Evolutionary conservation across 2,888 invertebrate species (phyloP), one percentile per base, ranked within the genome.

Genomic region (Plusia festucae): DNA sequence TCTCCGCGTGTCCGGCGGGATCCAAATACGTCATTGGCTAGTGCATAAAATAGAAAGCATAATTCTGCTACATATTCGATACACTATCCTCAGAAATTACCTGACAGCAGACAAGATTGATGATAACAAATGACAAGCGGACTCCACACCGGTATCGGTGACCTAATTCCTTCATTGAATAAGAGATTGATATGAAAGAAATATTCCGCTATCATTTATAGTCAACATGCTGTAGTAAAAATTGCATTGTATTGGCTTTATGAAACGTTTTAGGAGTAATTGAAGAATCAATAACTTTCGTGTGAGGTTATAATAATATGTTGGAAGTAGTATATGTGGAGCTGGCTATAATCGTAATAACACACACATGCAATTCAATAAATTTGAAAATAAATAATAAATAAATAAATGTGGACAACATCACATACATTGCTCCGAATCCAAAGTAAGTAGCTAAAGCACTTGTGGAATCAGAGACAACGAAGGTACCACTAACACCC

Each of bases 101-200:
- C 46, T 11, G 18, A 20, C 27, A 1, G 27, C 9, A 32, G 49
- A 61, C 52, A 52, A 56, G 66, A 61, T 59, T 56, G 34, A 59
- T 59, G 58, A 51, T 16, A 65, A 72, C 56, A 49, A 70, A 75
- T 72, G 64, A 70, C 58, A 58, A 34, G 32, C 55, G 59, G 60
- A 51, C 44, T 55, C 24, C 11, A 34, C 18, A n/a, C 16, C 2
- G 9, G n/a, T 74, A 72, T 75, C 54, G 57, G 49, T 70, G 61
- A 76, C 60, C 73, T 20, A 6, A 57, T 71, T 52, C 40, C 53
- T 46, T 9, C 24, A 8, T 49, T 52, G 7, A 54, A 32, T 49
- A 1, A 15, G 4, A 53, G 49, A 66, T 60, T 52, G 15, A 9
- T 44, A 15, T 15, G 7, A 3, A 20, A 11, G 46, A 18, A 20